Conservation (phyloP, 2,113 vertebrate species). For the Scalopus aquaticus region DNA sequence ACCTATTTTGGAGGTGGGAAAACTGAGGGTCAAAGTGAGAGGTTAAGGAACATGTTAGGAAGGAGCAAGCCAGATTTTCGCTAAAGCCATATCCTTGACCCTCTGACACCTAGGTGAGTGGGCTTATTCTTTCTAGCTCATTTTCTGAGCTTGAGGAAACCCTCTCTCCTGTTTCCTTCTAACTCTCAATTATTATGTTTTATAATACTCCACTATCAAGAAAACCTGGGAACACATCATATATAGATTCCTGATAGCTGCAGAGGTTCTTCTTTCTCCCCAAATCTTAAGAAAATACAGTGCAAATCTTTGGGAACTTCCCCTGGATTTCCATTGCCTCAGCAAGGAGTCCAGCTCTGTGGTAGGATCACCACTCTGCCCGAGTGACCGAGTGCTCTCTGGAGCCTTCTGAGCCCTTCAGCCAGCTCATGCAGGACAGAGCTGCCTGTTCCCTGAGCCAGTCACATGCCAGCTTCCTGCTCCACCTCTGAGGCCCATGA, state of each 20-base stretch:
- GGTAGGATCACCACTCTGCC: neutral
- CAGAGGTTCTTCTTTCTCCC: slow-evolving; percentile 1
- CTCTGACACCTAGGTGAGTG: too few relatives aligned
- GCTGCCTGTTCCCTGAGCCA: neutral
- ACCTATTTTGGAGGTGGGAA: neutral
- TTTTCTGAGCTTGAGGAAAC: neutral
- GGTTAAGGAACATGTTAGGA: neutral
- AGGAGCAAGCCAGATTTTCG: neutral
- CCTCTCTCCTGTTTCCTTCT: neutral
- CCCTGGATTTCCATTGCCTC: neutral
- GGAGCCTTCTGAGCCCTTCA: neutral
- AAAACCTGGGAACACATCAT: neutral
- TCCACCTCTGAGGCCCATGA: neutral
- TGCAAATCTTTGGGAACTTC: neutral
- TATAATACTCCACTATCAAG: neutral
- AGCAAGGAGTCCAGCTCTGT: neutral
- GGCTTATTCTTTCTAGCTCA: neutral
- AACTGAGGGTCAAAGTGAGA: slow-evolving; percentile 18
- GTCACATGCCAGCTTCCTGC: neutral
- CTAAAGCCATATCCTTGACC: neutral
- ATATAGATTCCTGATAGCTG: neutral
- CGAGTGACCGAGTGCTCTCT: neutral
- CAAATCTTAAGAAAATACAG: neutral
- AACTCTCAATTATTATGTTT: neutral
- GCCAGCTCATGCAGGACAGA: neutral